Evolutionary conservation across 2,113 vertebrate species (phyloP).

Genomic region (Australoheros scitulus): DNA sequence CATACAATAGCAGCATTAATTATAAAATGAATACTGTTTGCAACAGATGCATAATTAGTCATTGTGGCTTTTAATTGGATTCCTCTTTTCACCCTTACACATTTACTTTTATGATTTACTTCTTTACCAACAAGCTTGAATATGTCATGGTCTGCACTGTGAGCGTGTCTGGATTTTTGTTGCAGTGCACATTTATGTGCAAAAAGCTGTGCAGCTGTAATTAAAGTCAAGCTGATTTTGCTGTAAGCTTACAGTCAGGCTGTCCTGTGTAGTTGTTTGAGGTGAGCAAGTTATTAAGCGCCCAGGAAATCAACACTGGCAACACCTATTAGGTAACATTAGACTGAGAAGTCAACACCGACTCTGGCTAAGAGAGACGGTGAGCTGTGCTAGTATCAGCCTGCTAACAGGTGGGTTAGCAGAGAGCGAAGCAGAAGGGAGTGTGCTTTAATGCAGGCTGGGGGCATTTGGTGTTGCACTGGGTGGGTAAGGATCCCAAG

Average conservation of each 20-base stretch:
- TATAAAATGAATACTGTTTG: neutral
- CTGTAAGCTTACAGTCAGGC: neutral
- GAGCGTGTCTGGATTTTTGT: neutral
- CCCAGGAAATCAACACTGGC: neutral
- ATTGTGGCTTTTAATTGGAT: neutral
- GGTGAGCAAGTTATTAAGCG: neutral
- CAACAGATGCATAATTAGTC: neutral
- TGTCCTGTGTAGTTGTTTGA: neutral
- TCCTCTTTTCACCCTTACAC: neutral
- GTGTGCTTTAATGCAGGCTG: neutral
- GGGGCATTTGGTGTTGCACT: conserved; percentile 20
- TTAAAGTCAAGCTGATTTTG: neutral
- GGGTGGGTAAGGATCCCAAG: conserved; percentile 32
- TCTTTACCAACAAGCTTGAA: neutral
- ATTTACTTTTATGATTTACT: neutral
- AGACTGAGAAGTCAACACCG: neutral
- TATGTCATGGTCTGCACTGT: neutral
- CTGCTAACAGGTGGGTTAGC: conserved; percentile 55
- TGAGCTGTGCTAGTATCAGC: conserved; percentile 28
- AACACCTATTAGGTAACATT: conserved; percentile 1
- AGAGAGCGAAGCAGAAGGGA: neutral
- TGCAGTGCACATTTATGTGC: accelerated
- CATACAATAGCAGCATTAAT: conserved; percentile 1
- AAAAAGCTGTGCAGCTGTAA: neutral
- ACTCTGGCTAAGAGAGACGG: neutral